Base-by-base conservation (phyloP, 2,113 vertebrate genomes). In the Pseudolaguvia tuberculata region DNA sequence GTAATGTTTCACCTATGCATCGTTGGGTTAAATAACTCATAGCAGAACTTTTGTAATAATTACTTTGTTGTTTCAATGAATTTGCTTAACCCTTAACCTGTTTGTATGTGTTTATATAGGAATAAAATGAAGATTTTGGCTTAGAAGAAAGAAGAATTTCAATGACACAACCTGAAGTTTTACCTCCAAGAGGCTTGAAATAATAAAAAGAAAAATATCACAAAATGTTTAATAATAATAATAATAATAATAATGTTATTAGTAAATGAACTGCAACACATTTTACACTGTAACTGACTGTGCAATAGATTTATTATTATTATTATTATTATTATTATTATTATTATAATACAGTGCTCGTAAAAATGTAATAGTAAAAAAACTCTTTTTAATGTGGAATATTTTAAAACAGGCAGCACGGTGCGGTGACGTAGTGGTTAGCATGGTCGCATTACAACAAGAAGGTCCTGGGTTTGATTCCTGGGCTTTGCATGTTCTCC, bases 41-140 rank as follows among this genome's bases (percentile, higher is more conserved):
- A 48, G 48, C 0, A 27, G 20, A 47, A 48, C 13, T 57, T 75
- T 25, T 39, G 48, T 57, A 5, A 63, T 63, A 42, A 21, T 62
- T 62, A 42, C 20, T 62, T 11, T 65, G 42, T 48, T 14, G 9
- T 66, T 59, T 20, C 23, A 69, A 9, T 47, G 6, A 12, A 52
- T 68, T 23, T 66, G 21, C 23, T 2, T 13, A 20, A 20, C 50
- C 59, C 10, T 51, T n/a, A 29, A n/a, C n/a, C n/a, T n/a, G 31
- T 25, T 1, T 72, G 20, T 58, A 48, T 63, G 18, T 73, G 15
- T 80, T 63, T 79, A 23, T 57, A 59, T 47, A 78, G 80, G 80
- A 81, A 72, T 78, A 61, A 76, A 78, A 48, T 55, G 76, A 78
- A 81, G 79, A 55, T 55, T 35, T 21, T 45, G 79, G 31, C 48